phyloP scores from a whole-genome alignment of 2,113 vertebrate genomes.

The Xyliphius kryptos region DNA sequence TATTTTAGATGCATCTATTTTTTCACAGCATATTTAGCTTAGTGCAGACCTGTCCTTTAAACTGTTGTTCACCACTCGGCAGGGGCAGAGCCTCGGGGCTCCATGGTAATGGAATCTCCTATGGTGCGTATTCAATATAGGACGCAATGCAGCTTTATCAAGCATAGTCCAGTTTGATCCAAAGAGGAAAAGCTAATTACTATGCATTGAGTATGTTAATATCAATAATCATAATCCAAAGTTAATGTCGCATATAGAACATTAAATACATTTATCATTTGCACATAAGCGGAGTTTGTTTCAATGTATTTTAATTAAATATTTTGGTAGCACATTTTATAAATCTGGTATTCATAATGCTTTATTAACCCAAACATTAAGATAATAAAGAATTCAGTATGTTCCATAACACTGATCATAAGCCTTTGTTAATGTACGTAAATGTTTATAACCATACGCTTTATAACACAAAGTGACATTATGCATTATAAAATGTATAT shows the following conservation, averaged over 20 bases:
- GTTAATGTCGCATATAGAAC: no score
- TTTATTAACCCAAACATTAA: no score
- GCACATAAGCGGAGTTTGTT: background rate
- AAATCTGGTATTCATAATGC: no score
- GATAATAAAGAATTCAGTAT: no score
- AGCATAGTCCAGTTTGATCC: slow-evolving; percentile 10
- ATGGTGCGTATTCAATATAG: slow-evolving; percentile 14
- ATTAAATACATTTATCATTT: background rate
- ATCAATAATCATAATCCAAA: background rate
- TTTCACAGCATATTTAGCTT: slow-evolving; percentile 24
- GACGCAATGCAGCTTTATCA: background rate
- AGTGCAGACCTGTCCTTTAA: background rate
- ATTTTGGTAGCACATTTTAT: no score
- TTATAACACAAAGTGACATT: no score
- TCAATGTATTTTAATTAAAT: no score
- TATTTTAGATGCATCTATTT: slow-evolving; percentile 16
- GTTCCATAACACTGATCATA: no score
- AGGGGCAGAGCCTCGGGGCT: slow-evolving; percentile 17
- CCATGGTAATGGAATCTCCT: slow-evolving; percentile 29
- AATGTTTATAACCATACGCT: no score
- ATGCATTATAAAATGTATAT: no score
- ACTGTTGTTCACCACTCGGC: slow-evolving; percentile 7
- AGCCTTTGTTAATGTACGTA: no score
- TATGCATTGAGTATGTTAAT: slow-evolving; percentile 18
- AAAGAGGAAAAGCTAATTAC: slow-evolving; percentile 13